Conservation (phyloP, 2,888 invertebrate genomes). For the Rotaria macrura region DNA sequence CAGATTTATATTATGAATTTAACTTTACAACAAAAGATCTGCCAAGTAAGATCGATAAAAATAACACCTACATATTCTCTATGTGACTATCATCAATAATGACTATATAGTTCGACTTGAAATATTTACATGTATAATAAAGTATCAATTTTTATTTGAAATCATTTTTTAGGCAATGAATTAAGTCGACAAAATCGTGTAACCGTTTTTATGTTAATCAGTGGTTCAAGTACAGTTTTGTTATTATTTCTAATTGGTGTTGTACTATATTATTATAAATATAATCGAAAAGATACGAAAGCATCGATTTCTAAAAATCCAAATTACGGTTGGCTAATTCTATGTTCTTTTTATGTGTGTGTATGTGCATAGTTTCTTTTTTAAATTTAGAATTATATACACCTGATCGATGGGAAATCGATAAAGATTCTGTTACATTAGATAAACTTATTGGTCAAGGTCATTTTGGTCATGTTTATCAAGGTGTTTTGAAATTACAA, state of each 20-base stretch:
- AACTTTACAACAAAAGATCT: not conserved
- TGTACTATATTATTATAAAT: constrained; percentile 4
- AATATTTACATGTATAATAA: too few relatives aligned
- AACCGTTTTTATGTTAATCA: not conserved
- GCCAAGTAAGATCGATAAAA: not conserved
- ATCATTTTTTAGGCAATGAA: not conserved
- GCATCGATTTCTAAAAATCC: constrained; percentile 10
- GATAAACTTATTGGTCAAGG: constrained; percentile 24
- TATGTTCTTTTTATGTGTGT: not conserved
- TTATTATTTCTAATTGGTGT: not conserved
- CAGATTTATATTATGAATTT: not conserved
- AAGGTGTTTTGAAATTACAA: not conserved
- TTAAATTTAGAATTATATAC: not conserved
- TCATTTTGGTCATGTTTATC: constrained; percentile 27
- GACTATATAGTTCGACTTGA: too few relatives aligned
- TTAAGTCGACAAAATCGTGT: not conserved
- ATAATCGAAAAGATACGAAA: not conserved
- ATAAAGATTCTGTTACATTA: constrained; percentile 23
- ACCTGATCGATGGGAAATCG: constrained; percentile 30
- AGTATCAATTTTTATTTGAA: too few relatives aligned
- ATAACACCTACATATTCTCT: too few relatives aligned
- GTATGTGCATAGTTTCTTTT: too few relatives aligned
- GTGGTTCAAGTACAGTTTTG: not conserved
- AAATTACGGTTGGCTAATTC: constrained; percentile 15
- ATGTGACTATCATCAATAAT: too few relatives aligned